A percentile compares a stretch with the other conserved stretches of the same genome.
Evolutionary conservation across 1,140 invertebrate genomes (phyloP).

Genomic region (Temnothorax nylanderi): DNA sequence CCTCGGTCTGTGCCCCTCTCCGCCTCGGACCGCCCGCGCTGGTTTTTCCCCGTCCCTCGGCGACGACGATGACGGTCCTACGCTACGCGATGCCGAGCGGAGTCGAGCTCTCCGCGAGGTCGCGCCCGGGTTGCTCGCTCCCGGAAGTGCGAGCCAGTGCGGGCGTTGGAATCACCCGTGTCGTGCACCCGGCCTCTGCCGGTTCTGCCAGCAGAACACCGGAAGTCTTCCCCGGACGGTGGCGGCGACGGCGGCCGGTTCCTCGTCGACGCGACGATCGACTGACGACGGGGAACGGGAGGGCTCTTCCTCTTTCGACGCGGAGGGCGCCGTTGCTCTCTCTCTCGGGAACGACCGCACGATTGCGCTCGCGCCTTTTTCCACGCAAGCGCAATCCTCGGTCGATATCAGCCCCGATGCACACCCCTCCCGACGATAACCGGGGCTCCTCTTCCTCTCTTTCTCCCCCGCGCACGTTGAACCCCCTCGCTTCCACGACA

Average conservation of each 20-base stretch:
- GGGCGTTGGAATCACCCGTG: conserved; percentile 83
- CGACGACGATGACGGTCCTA: conserved; percentile 25
- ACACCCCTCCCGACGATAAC: conserved; percentile 37
- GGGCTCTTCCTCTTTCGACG: conserved; percentile 58
- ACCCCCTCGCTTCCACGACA: not conserved
- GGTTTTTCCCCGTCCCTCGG: conserved; percentile 16
- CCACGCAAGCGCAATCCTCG: conserved; percentile 81
- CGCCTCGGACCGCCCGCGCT: not conserved
- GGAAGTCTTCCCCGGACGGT: conserved; percentile 58
- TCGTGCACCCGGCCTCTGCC: not conserved
- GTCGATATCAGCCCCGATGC: conserved; percentile 76
- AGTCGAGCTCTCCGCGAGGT: conserved; percentile 26
- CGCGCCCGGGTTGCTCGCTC: conserved; percentile 15
- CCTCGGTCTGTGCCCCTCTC: conserved; percentile 5
- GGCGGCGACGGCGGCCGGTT: not conserved
- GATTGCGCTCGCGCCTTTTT: conserved; percentile 75
- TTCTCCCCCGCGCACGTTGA: not conserved
- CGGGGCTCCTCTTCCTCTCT: conserved; percentile 4
- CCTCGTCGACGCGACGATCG: conserved; percentile 67
- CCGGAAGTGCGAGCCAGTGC: conserved; percentile 67
- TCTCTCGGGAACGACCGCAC: conserved; percentile 68
- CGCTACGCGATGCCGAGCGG: conserved; percentile 18
- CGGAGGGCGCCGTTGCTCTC: conserved; percentile 58
- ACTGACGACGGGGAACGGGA: conserved; percentile 67
- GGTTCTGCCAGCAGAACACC: conserved; percentile 21